These are phyloP conservation scores for Bombus soroeensis DNA, from an alignment of 1,140 invertebrate genomes.

Conservation along the genomic window DNA sequence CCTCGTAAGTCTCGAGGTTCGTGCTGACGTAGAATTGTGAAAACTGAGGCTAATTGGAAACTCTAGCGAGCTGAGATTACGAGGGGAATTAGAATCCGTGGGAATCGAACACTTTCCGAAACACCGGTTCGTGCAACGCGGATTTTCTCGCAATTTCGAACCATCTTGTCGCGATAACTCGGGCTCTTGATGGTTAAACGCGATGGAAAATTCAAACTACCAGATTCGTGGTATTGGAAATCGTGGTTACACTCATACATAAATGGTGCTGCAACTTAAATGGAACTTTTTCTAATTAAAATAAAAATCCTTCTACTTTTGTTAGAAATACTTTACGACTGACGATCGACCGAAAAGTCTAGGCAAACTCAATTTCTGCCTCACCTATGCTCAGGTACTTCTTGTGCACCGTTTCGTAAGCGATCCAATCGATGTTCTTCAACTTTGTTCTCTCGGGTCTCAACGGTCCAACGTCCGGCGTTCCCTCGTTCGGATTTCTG, in stretches of 20 bases:
- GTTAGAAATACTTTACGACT: neutral
- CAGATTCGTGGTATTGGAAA: no score
- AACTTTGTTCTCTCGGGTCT: slow-evolving; percentile 89
- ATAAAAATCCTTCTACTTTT: neutral
- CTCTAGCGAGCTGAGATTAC: neutral
- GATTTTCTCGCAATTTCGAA: neutral
- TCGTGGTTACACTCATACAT: no score
- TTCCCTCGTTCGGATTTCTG: slow-evolving; percentile 94
- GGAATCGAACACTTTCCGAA: slow-evolving; percentile 3
- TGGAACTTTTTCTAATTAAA: neutral
- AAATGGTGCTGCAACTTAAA: neutral
- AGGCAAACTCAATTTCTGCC: slow-evolving; percentile 52
- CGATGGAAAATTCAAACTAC: neutral
- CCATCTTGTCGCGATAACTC: neutral
- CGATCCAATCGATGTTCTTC: slow-evolving; percentile 95
- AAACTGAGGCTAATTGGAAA: slow-evolving; percentile 23
- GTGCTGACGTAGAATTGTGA: neutral
- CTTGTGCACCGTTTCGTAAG: slow-evolving; percentile 95
- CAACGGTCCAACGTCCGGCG: slow-evolving; percentile 86
- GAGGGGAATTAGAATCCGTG: slow-evolving; percentile 7
- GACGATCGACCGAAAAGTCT: neutral
- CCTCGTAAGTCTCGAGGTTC: neutral
- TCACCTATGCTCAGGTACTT: slow-evolving; percentile 95
- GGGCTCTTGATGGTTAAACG: neutral
- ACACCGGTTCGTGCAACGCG: neutral